Base-by-base conservation (phyloP, 2,797 vertebrate species). In the Centroberyx gerrardi region DNA sequence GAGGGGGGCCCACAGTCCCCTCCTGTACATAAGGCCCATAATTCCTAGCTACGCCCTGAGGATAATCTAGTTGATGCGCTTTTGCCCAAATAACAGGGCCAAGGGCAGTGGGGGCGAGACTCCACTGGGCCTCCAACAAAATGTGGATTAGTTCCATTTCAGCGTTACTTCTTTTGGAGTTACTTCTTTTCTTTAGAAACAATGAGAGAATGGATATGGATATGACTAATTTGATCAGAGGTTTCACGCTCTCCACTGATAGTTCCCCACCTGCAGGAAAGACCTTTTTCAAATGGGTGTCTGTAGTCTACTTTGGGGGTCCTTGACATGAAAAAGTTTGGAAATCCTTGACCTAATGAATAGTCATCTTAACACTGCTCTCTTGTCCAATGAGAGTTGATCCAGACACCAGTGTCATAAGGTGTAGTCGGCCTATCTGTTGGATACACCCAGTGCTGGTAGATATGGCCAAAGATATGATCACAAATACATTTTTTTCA, bases 341-440 rank as follows among this genome's bases (percentile, higher is more conserved):
- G 54, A 12, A 40, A 17, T 31, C 12, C 12, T 44, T 46, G 1
- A 2, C 38, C 61, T 22, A 22, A 22, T 1, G 22, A 29, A 12
- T 31, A 40, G 40, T 18, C n/a, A 44, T 46, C 22, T 2, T 36
- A 2, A 36, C 4, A 36, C 33, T 28, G 12, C 27, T 18, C 28
- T 42, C 4, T 3, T 31, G 46, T 48, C 38, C 33, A 49, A 27
- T 68, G 33, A 73, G 28, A 10, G 8, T 71, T 63, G 36, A 48
- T 58, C 22, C 48, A 56, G 15, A 28, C n/a, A 56, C 52, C 10
- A 14, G 3, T 36, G 33, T 56, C 18, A 17, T 64, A 17, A 38
- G 40, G 22, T 60, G 17, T 36, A 17, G 46, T 44, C 27, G 14
- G 27, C 22, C 51, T 36, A 3, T 22, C 44, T 55, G 17, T n/a